phyloP scores from a whole-genome alignment of 2,113 vertebrate species.

The Larimichthys polyactis region DNA sequence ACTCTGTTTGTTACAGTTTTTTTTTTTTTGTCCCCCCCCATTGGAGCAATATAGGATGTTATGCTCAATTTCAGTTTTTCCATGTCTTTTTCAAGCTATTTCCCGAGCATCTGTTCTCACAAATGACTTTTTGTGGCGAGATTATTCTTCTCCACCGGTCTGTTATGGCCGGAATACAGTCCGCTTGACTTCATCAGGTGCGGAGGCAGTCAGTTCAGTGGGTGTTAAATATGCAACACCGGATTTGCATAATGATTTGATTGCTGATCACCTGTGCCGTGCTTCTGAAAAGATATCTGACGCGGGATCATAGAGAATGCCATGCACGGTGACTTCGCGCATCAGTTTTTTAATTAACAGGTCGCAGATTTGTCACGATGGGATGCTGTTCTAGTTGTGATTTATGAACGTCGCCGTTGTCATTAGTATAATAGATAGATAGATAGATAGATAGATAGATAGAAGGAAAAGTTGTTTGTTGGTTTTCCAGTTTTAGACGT shows the following conservation, averaged over 20 bases:
- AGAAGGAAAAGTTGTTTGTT: too few relatives aligned
- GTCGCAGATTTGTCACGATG: slow-evolving; percentile 21
- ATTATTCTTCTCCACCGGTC: slow-evolving; percentile 30
- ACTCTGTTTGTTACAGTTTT: not conserved
- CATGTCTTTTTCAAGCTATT: slow-evolving; percentile 34
- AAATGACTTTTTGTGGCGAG: slow-evolving; percentile 40
- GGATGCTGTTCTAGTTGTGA: not conserved
- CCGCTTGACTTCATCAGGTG: slow-evolving; percentile 36
- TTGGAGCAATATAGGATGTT: slow-evolving; percentile 3
- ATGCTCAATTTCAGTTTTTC: slow-evolving; percentile 33
- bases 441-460: too few relatives aligned
- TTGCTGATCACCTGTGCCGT: slow-evolving; percentile 45
- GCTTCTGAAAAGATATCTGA: slow-evolving; percentile 48
- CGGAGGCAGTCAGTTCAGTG: slow-evolving; percentile 45
- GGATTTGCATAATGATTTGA: slow-evolving; percentile 70
- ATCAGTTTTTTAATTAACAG: slow-evolving; percentile 42
- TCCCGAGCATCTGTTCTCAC: slow-evolving; percentile 31
- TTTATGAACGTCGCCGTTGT: not conserved
- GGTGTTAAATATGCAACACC: slow-evolving; percentile 61
- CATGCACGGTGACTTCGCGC: slow-evolving; percentile 19
- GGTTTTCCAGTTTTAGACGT: slow-evolving; percentile 1
- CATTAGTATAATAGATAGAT: slow-evolving; percentile 4
- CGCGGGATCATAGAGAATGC: slow-evolving; percentile 28
- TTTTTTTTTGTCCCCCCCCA: not conserved
- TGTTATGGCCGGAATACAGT: slow-evolving; percentile 32